These are phyloP conservation scores for Nephila pilipes DNA, from an alignment of 1,140 invertebrate genomes.

Conservation along the genomic window DNA sequence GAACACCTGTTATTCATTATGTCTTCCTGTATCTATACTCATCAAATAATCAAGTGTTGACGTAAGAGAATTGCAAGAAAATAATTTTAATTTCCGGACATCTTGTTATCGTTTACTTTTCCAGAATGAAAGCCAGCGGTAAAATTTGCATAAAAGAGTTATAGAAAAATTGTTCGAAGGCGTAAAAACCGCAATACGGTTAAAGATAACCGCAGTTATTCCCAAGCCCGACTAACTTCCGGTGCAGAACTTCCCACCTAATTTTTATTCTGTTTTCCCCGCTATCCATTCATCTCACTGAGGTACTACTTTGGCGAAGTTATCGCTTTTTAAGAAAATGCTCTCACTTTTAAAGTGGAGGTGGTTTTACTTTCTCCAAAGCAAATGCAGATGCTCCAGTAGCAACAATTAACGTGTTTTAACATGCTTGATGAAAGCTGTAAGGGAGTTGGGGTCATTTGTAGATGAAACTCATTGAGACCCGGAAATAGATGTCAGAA, in stretches of 20 bases:
- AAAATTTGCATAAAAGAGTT: neutral
- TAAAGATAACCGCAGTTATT: slow-evolving; percentile 4
- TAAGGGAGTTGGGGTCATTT: neutral
- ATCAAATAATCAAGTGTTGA: no score
- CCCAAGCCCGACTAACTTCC: neutral
- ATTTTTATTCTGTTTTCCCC: neutral
- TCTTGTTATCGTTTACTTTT: no score
- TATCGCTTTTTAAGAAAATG: neutral
- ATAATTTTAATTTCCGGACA: no score
- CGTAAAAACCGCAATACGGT: slow-evolving; percentile 16
- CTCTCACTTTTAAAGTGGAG: neutral
- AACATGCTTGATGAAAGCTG: neutral
- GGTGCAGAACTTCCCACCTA: slow-evolving; percentile 26
- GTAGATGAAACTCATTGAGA: neutral
- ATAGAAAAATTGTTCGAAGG: neutral
- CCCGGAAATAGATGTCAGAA: neutral
- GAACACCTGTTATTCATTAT: no score
- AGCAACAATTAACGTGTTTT: neutral
- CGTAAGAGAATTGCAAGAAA: no score
- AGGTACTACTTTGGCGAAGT: neutral
- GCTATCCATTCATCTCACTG: no score
- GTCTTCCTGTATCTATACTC: no score
- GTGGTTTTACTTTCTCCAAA: neutral
- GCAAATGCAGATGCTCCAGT: neutral
- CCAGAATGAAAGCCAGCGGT: no score